Conservation (phyloP, 64 coral and sea anemone genomes). For the Dendrophyllia cribrosa region DNA sequence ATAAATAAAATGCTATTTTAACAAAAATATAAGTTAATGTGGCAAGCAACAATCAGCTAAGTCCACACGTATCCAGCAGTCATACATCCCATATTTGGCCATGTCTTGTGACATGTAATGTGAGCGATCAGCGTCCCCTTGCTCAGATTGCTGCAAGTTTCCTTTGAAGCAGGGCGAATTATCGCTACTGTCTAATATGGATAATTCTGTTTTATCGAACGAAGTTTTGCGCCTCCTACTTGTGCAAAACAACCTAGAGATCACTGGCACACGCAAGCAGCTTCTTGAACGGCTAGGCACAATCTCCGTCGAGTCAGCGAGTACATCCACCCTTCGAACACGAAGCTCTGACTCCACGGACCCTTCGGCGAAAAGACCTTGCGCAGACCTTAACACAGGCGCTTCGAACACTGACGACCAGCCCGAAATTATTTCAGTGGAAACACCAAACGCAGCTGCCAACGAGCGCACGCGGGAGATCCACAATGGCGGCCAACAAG, state of each 20-base stretch:
- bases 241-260: neutral
- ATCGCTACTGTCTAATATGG: neutral
- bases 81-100: too few species aligned
- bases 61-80: too few species aligned
- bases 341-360: neutral
- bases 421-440: neutral
- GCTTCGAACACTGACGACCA: neutral
- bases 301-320: neutral
- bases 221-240: neutral
- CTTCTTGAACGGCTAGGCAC: neutral
- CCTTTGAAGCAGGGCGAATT: too few species aligned
- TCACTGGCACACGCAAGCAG: neutral
- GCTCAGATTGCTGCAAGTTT: too few species aligned
- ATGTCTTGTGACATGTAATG: too few species aligned
- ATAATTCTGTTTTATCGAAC: neutral
- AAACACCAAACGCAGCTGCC: neutral
- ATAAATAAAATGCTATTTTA: too few species aligned
- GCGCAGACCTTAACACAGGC: neutral
- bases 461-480: neutral
- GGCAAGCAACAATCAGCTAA: too few species aligned
- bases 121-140: too few species aligned
- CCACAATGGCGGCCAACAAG: neutral
- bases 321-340: neutral
- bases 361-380: neutral
- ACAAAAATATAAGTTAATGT: too few species aligned